Base-by-base conservation (phyloP, 2,888 invertebrate species). In the Cheilosia urbana region DNA sequence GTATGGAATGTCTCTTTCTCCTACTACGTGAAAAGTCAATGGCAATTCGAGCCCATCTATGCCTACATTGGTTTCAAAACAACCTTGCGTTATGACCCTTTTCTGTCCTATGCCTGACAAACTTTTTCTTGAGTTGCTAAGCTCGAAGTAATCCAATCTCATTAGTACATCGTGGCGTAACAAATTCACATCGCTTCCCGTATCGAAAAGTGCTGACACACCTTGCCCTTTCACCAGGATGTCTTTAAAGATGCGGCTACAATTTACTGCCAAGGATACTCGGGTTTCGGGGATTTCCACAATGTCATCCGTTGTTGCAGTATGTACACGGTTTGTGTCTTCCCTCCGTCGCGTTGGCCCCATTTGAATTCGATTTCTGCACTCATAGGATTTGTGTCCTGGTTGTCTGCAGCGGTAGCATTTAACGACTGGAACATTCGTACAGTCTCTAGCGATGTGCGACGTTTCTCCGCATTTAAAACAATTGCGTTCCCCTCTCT, bases 171-270 rank as follows among this genome's bases (percentile, higher is more conserved):
- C 24, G 9, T 47, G 60, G 30, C 47, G 47, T 19, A 51, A 49
- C 3, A 65, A 24, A 11, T 42, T 47, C n/a, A 47, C n/a, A 7
- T 69, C 68, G 51, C 66, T 66, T 0, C 68, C 69, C 1, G 68
- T 72, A 19, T 72, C 66, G 19, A 77, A 37, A n/a, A 82, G 49
- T 4, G 66, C 77, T 6, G 58, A 72, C 51, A 82, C 3, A 7
- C 24, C 15, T 11, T n/a, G 21, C 27, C 17, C 37, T 13, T 58
- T 40, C 5, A 65, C n/a, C 3, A 4, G 1, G 2, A 75, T 75
- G 6, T 17, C 15, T n/a, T 75, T 75, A 19, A 75, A 57, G 1
- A 75, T n/a, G 1, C 65, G 42, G 21, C 53, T 73, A 4, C 42
- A 19, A 6, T 4, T 45, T 27, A 42, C 21, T 30, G 51, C 53